These are phyloP conservation scores for Oikopleura dioica DNA, from an alignment of 23 tunicate genomes.

Conservation along the genomic window DNA sequence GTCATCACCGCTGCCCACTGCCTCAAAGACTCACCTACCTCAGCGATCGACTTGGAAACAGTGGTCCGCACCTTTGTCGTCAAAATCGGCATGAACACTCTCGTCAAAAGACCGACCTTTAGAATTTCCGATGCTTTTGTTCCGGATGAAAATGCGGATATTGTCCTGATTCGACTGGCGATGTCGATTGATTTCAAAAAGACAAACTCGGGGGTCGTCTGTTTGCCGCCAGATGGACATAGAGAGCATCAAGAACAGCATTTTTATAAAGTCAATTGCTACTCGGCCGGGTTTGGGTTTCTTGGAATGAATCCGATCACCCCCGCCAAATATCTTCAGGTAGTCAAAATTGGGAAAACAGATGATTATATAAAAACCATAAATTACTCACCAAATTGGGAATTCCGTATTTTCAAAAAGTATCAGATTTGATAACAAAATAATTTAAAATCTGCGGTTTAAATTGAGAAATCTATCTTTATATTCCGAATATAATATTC, in stretches of 20 bases:
- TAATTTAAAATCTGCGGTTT: no score
- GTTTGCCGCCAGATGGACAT: neutral
- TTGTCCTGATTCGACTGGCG: neutral
- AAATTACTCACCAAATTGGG: no score
- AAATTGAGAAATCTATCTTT: no score
- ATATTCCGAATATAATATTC: no score
- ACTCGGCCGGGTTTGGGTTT: slow-evolving; percentile 4
- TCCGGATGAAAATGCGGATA: no score
- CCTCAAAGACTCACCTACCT: neutral
- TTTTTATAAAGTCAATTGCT: neutral
- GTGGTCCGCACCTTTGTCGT: neutral
- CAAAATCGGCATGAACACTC: neutral
- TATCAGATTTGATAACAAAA: no score
- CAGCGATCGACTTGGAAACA: neutral
- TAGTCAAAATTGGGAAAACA: no score
- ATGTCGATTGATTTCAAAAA: neutral
- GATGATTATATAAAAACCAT: no score
- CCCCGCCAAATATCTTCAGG: no score
- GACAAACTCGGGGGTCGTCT: neutral
- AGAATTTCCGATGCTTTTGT: neutral
- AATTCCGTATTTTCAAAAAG: no score
- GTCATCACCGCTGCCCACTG: slow-evolving; percentile 7
- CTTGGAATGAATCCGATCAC: no score
- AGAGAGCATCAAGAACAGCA: neutral
- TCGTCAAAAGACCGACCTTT: neutral